Evolutionary conservation across 2,113 vertebrate species (phyloP), one percentile per base, ranked within the genome.

Genomic region (Macquaria australasica): DNA sequence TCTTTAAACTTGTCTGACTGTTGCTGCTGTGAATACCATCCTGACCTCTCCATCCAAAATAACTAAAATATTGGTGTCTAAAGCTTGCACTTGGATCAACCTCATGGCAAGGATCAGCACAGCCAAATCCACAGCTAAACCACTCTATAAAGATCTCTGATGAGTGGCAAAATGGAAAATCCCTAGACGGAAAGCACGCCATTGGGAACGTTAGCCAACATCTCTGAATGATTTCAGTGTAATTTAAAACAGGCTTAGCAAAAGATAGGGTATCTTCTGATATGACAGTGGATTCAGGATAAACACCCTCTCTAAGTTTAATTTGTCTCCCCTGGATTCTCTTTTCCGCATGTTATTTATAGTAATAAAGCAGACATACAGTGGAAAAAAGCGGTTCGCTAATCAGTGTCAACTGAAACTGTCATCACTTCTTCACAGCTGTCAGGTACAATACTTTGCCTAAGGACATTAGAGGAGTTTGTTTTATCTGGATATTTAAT

Each of bases 401-500:
- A 83, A 89, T 86, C 56, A 82, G 39, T 77, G 87, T 81, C 79
- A 84, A 77, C 56, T 53, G 48, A 79, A 86, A 81, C 74, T 84
- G 84, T 80, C 87, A 64, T 83, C 41, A 66, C 1, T 34, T 69
- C 80, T 60, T 77, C 59, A 74, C 73, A 88, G 73, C 69, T 91
- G 84, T 88, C 86, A 91, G 77, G 67, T 75, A 62, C 45, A 64
- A 34, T 53, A 66, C 79, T 81, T 83, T 70, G 88, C 91, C 86
- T 73, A 8, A 76, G 81, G 89, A 81, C 83, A 87, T 73, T 62
- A 50, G 58, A 70, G 37, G 67, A 88, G 84, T 68, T 51, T 85
- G 75, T 83, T 79, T 43, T 82, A 78, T 79, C 28, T 53, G 50
- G 59, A 69, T 82, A 73, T 85, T 79, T 88, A 87, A 79, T 84